phyloP scores from a whole-genome alignment of 2,113 vertebrate genomes.

The Tyrannus savana region DNA sequence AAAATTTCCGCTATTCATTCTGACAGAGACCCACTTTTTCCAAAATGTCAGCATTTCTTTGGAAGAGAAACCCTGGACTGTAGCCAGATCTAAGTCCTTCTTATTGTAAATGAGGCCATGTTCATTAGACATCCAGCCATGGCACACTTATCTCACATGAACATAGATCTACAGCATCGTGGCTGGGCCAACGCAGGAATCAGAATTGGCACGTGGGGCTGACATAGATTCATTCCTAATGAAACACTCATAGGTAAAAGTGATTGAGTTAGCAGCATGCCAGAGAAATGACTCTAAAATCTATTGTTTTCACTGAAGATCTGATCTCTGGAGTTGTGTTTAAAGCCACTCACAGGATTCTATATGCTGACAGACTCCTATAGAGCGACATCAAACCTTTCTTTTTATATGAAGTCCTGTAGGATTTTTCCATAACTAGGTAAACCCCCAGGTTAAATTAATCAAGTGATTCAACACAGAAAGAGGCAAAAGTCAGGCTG shows the following conservation, averaged over 20 bases:
- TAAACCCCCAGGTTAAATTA: background rate
- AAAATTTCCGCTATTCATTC: conserved; percentile 24
- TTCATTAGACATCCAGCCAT: conserved; percentile 49
- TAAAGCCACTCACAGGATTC: background rate
- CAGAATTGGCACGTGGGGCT: background rate
- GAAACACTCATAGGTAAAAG: conserved; percentile 14
- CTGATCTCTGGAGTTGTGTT: background rate
- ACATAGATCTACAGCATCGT: conserved; percentile 9
- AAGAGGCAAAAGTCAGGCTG: background rate
- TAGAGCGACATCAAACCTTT: background rate
- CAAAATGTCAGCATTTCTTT: conserved; percentile 54
- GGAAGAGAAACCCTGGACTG: conserved; percentile 1
- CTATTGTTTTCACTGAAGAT: conserved; percentile 16
- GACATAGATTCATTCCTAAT: conserved; percentile 49
- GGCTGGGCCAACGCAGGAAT: conserved; percentile 23
- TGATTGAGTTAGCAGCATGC: conserved; percentile 21
- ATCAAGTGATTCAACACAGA: background rate
- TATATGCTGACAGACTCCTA: background rate
- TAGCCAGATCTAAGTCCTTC: conserved; percentile 36
- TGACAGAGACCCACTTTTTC: background rate
- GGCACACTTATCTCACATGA: conserved; percentile 12
- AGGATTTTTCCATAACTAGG: background rate
- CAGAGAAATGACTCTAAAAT: conserved; percentile 20
- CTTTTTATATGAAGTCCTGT: background rate
- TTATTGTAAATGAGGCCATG: conserved; percentile 47